Conservation (phyloP, 2,113 vertebrate species). For the Plecotus auritus region DNA sequence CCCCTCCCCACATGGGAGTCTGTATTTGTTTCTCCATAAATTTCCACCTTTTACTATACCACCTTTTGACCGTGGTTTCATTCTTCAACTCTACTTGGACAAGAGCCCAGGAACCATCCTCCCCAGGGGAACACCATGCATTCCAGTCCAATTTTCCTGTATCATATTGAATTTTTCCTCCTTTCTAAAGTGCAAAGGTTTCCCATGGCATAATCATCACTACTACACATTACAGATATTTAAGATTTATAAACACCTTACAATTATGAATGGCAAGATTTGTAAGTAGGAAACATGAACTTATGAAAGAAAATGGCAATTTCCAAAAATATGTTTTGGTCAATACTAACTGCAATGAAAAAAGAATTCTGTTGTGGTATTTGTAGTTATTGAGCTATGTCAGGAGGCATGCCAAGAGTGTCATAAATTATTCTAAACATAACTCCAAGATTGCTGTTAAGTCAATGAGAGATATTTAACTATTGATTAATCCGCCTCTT, state of each 20-base stretch:
- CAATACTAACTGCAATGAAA: not conserved
- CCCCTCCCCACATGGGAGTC: too few relatives aligned
- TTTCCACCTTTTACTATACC: too few relatives aligned
- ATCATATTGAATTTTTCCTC: not conserved
- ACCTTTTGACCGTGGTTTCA: too few relatives aligned
- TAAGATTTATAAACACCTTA: not conserved
- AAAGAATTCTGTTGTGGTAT: not conserved
- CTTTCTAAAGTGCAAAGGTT: not conserved
- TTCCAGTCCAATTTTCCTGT: too few relatives aligned
- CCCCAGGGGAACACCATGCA: too few relatives aligned
- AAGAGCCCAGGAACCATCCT: too few relatives aligned
- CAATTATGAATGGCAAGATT: not conserved
- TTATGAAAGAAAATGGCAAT: not conserved
- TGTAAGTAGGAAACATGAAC: not conserved
- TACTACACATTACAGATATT: not conserved
- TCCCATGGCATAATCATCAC: not conserved
- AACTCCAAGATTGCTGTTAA: not conserved
- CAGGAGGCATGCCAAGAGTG: not conserved
- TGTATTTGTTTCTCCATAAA: too few relatives aligned
- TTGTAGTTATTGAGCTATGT: not conserved
- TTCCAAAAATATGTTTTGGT: not conserved
- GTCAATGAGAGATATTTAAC: not conserved
- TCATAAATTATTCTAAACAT: not conserved
- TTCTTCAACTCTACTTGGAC: too few relatives aligned
- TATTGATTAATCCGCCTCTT: not conserved